Conservation (phyloP, 2,888 invertebrate genomes). For the Chalcis sispes region DNA sequence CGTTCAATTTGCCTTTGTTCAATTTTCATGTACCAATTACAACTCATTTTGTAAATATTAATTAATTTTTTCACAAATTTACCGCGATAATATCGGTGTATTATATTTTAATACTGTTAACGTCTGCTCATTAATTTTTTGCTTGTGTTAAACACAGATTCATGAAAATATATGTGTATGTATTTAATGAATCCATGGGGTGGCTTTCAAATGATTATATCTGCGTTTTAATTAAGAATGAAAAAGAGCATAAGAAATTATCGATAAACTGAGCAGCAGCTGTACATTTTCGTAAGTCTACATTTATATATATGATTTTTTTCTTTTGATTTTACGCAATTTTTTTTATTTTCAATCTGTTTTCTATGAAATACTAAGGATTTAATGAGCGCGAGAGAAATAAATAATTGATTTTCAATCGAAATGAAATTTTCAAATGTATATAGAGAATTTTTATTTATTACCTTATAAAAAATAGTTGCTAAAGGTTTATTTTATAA, state of each 20-base stretch:
- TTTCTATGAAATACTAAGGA: too few species aligned
- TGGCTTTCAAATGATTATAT: constrained; percentile 23
- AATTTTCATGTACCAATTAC: neutral
- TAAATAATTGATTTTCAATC: too few species aligned
- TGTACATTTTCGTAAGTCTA: neutral
- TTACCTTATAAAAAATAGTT: too few species aligned
- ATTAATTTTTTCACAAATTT: neutral
- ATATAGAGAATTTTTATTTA: too few species aligned
- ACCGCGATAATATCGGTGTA: too few species aligned
- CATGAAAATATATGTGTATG: neutral
- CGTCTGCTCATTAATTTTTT: constrained; percentile 30
- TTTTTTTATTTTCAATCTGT: too few species aligned
- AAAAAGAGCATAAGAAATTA: constrained; percentile 30
- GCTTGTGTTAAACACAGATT: constrained; percentile 44
- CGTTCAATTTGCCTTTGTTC: neutral
- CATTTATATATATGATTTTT: neutral
- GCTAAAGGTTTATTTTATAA: too few species aligned
- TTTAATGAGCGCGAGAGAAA: too few species aligned
- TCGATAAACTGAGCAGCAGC: neutral
- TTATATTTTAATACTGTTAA: constrained; percentile 9
- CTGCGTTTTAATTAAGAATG: constrained; percentile 20
- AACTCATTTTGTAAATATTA: neutral
- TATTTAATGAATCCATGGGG: neutral
- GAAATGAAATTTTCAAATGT: too few species aligned
- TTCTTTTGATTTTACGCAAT: too few species aligned